Evolutionary conservation across 1,140 invertebrate species (phyloP), one percentile per base, ranked within the genome.

Genomic region (Mactra quadrangularis): DNA sequence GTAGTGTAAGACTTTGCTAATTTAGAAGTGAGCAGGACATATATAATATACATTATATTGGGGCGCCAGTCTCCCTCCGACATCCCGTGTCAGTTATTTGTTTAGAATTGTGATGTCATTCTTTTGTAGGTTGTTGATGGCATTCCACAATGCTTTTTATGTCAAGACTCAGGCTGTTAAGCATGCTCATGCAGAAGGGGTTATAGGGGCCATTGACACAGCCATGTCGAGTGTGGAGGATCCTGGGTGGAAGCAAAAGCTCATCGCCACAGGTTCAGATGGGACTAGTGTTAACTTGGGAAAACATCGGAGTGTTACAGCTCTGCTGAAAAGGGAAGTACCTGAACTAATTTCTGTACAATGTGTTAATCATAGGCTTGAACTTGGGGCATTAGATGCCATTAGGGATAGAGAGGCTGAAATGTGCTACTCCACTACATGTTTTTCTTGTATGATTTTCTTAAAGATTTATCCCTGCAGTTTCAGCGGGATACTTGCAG

Each of bases 101-200:
- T n/a, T n/a, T n/a, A n/a, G n/a, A n/a, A n/a, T n/a, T n/a, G n/a
- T n/a, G n/a, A n/a, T n/a, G n/a, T n/a, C n/a, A n/a, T n/a, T 47
- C 7, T 47, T 47, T 47, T 47, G 19, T 19, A 47, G 45, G 60
- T 62, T 31, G 60, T 9, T 13, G 13, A 62, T 29, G 60, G 60
- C 11, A 33, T 33, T 31, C 60, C 60, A 62, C 25, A 29, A 11
- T 22, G 27, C n/a, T 62, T 17, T 62, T 9, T 62, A 22, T 62
- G 60, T 62, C 11, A 27, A 33, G 9, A 62, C 31, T 6, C 7
- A 13, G 15, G 60, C 60, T 29, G 60, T 62, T 62, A 29, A 62
- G 60, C 60, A 62, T 62, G 60, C 60, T 31, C 60, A 62, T 33
- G 25, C 60, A 9, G 60, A 62, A 62, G 60, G 60, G 4, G 31